Evolutionary conservation across 2,797 vertebrate species (phyloP), one percentile per base, ranked within the genome.

Genomic region (Mormyrops attenuatus): DNA sequence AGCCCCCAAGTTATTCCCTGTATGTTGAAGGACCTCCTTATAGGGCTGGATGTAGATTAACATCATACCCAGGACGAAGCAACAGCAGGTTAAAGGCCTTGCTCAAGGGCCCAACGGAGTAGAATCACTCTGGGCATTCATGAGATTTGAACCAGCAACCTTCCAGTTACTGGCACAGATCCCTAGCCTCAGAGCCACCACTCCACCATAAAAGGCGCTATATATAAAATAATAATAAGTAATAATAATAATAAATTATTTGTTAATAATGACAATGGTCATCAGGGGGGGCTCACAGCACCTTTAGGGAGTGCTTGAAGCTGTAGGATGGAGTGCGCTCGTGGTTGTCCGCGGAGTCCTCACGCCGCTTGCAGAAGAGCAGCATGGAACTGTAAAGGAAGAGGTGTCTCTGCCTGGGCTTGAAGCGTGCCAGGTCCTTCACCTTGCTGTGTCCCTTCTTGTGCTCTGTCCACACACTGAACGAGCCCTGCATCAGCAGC

Each of bases 221-320:
- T 38, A 73, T 17, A 38, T 26, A 69, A 69, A 34, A 69, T 3
- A 69, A 5, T 13, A 69, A 34, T 1, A 69, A 63, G 26, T n/a
- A 50, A 50, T 11, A 50, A 50, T 50, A 60, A 22, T 63, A 63
- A 26, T 57, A 57, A 6, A 60, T 55, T 5, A 26, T 63, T 63
- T 63, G n/a, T 63, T 66, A 26, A 63, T 63, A 63, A 30, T 26
- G 22, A 4, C 8, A 11, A 8, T 85, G 49, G 47, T n/a, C 41
- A 52, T 41, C 13, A 15, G 55, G 17, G n/a, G 34, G 41, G 9
- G 52, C 38, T 53, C 15, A 38, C 5, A 63, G 91, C 95, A 98
- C 98, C 98, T 99, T 98, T 53, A 99, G 92, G 0, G 97, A 97
- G 93, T 99, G 97, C 92, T 98, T 99, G 94, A 98, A 99, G 94